Percentiles rank a stretch among this genome's conserved stretches.
Evolutionary conservation across 2,797 vertebrate species (phyloP).

Genomic region (Lophotriccus pileatus): DNA sequence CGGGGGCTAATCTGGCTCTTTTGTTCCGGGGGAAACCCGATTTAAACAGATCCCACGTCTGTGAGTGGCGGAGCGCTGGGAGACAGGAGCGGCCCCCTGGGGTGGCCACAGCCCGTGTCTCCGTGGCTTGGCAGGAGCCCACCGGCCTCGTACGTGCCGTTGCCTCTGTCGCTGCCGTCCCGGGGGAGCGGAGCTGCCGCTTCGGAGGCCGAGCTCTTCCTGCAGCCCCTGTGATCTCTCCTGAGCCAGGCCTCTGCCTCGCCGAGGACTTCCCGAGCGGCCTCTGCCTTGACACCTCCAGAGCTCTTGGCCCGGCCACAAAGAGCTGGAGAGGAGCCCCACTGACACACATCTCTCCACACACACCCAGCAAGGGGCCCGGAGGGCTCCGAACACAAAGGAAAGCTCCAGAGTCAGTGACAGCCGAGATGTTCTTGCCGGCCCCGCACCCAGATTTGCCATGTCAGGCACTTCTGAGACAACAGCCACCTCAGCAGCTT

Average conservation of each 20-base stretch:
- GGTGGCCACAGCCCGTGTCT: background rate
- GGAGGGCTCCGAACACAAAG: background rate
- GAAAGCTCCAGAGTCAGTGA: background rate
- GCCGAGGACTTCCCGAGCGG: background rate
- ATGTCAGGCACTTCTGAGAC: background rate
- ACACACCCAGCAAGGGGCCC: background rate
- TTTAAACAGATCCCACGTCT: background rate
- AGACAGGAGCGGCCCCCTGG: background rate
- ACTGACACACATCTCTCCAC: background rate
- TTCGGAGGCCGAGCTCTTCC: constrained; percentile 7
- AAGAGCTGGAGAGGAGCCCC: background rate
- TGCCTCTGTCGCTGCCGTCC: constrained; percentile 31
- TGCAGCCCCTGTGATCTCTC: constrained; percentile 55
- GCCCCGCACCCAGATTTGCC: background rate
- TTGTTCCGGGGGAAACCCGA: background rate
- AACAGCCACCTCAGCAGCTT: too few species aligned
- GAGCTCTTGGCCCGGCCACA: background rate
- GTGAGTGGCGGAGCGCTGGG: background rate
- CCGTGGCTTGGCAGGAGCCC: background rate
- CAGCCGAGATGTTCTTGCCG: background rate
- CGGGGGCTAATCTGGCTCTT: background rate
- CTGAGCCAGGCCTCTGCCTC: background rate
- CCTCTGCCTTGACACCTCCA: background rate
- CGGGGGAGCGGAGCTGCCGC: background rate
- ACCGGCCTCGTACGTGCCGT: constrained; percentile 47